These are phyloP conservation scores for Enteromius treurensis DNA, from an alignment of 2,797 vertebrate genomes.

Conservation along the genomic window DNA sequence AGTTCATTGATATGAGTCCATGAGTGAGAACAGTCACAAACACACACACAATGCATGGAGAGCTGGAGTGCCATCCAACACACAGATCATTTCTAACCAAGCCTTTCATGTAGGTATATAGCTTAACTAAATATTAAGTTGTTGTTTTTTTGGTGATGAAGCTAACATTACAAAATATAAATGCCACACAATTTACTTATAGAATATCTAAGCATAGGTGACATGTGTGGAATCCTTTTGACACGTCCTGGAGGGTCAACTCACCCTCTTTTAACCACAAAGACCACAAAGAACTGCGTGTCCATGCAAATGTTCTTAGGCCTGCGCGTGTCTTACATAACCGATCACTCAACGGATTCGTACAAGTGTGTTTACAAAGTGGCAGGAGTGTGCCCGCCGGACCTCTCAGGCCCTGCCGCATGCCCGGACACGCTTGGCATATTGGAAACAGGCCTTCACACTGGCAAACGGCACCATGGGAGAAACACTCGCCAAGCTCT, in stretches of 20 bases:
- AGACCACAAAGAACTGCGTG: slow-evolving; percentile 19
- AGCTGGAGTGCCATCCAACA: no score
- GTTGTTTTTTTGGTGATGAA: background rate
- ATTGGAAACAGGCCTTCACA: slow-evolving; percentile 50
- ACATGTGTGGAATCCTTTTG: slow-evolving; percentile 48
- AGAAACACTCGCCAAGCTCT: slow-evolving; percentile 45
- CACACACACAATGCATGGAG: no score
- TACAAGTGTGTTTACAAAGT: slow-evolving; percentile 24
- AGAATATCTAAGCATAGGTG: slow-evolving; percentile 29
- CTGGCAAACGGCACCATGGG: slow-evolving; percentile 50
- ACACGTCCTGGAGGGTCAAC: slow-evolving; percentile 42
- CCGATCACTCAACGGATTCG: background rate
- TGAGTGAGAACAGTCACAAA: no score
- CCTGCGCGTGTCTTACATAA: slow-evolving; percentile 7
- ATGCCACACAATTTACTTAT: background rate
- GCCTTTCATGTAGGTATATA: background rate
- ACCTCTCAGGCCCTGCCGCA: slow-evolving; percentile 18
- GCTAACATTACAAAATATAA: background rate
- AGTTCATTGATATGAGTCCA: no score
- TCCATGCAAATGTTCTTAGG: background rate
- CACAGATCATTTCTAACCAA: background rate
- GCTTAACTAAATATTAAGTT: no score
- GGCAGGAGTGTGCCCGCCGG: slow-evolving; percentile 26
- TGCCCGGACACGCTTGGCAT: slow-evolving; percentile 32
- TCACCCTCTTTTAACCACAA: slow-evolving; percentile 37